Evolutionary conservation across 2,113 vertebrate genomes (phyloP), one percentile per base, ranked within the genome.

Genomic region (Polypterus bichir): DNA sequence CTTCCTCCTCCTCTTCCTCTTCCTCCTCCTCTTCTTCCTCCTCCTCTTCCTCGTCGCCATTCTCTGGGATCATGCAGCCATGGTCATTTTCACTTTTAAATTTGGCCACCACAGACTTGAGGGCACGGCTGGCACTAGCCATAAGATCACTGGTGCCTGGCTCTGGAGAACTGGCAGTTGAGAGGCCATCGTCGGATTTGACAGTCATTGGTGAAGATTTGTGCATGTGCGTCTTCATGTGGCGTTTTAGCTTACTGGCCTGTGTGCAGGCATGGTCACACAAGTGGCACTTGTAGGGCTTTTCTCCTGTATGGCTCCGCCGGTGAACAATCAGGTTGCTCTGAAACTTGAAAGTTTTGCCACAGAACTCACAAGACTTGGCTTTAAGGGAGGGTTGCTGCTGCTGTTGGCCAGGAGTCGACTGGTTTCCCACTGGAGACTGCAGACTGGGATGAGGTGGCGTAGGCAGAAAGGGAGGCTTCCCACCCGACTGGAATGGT

Each of bases 201-300:
- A 93, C 92, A 0, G 93, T 90, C 83, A 91, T 93, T 59, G 96
- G 93, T 9, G 95, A 97, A 1, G 93, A 93, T 81, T 98, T 99
- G 89, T 98, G 94, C 90, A 97, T 92, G 82, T 98, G 96, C 6
- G 96, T 99, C 81, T 99, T 99, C 96, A 99, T 99, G 89, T 99
- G 96, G 70, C 96, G 92, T 79, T 99, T 99, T 65, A 99, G 83
- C 78, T 99, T 99, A 87, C 95, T 98, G 71, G 96, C 96, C 82
- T 99, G 96, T 4, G 96, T 98, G 79, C 96, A 99, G 59, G 96
- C 96, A 4, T 99, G 96, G 80, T 99, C 96, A n/a, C 96, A 98
- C 68, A 98, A 86, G 84, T 91, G 94, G 80, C 96, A 99, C 74
- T 98, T 99, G 80, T 99, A 97, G 69, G 96, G 96, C 83, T 99